These are phyloP conservation scores for Mionectes olivaceus DNA, from an alignment of 2,797 vertebrate genomes.

Conservation along the genomic window DNA sequence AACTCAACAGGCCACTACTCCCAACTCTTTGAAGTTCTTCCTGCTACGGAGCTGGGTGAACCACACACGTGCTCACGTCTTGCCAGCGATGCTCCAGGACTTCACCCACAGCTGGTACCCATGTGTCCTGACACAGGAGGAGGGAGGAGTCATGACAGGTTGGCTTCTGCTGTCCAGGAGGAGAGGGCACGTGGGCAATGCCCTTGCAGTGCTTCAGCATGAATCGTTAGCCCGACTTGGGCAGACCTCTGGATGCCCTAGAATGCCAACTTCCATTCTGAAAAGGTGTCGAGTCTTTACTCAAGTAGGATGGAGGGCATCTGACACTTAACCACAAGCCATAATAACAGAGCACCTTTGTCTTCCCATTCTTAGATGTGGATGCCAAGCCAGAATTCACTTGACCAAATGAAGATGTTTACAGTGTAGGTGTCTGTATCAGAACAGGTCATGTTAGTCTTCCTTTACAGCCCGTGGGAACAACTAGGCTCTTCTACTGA, in stretches of 20 bases:
- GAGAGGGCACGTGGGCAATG: neutral
- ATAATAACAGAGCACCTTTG: conserved; percentile 42
- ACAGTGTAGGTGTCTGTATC: conserved; percentile 26
- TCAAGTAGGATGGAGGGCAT: neutral
- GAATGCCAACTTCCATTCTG: neutral
- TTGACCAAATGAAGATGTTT: conserved; percentile 42
- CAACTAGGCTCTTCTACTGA: neutral
- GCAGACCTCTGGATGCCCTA: neutral
- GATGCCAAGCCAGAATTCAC: conserved; percentile 32
- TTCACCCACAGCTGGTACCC: neutral
- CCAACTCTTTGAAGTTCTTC: neutral
- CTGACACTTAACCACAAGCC: conserved; percentile 42
- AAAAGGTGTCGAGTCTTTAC: conserved; percentile 26
- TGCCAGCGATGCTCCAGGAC: neutral
- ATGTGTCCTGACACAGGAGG: accelerated
- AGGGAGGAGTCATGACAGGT: accelerated
- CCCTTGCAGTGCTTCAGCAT: neutral
- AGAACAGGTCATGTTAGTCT: conserved; percentile 41
- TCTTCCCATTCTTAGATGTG: conserved; percentile 32
- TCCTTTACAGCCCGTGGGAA: neutral
- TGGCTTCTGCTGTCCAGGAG: neutral
- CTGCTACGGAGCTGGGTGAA: neutral
- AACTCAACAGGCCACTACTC: neutral
- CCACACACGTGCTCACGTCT: accelerated
- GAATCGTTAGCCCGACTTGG: neutral